These are phyloP conservation scores for Yponomeuta sedellus DNA, from an alignment of 2,888 invertebrate genomes.

Conservation along the genomic window DNA sequence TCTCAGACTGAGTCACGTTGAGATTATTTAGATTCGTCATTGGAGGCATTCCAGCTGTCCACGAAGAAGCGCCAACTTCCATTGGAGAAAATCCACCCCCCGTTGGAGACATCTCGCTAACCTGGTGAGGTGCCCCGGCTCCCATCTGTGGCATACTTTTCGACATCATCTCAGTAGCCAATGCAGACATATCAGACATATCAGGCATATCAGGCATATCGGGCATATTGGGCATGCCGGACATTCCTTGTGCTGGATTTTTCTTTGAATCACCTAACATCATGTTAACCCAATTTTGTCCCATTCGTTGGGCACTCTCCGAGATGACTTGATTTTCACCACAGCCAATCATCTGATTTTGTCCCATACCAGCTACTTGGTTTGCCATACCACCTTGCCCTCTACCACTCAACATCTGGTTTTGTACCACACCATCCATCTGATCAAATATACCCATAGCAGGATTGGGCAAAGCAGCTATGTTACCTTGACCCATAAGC, in stretches of 20 bases:
- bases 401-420: constrained; percentile 42
- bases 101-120: background rate
- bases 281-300: constrained; percentile 7
- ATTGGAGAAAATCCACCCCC: background rate
- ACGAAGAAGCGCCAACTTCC: background rate
- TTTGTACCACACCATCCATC: constrained; percentile 48
- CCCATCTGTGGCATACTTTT: background rate
- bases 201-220: no score
- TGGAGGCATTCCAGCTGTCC: background rate
- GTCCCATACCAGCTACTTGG: constrained; percentile 46
- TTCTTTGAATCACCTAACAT: background rate
- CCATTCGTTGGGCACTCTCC: background rate
- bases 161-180: background rate
- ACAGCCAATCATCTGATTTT: constrained; percentile 45
- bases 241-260: background rate
- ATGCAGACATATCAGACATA: background rate
- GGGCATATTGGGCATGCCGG: background rate
- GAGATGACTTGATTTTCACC: background rate
- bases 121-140: background rate
- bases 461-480: background rate
- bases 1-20: background rate
- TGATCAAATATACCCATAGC: background rate
- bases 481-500: background rate
- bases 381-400: constrained; percentile 15
- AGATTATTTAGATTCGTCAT: background rate